Evolutionary conservation across 2,888 invertebrate species (phyloP).

Genomic region (Volucella zonaria): DNA sequence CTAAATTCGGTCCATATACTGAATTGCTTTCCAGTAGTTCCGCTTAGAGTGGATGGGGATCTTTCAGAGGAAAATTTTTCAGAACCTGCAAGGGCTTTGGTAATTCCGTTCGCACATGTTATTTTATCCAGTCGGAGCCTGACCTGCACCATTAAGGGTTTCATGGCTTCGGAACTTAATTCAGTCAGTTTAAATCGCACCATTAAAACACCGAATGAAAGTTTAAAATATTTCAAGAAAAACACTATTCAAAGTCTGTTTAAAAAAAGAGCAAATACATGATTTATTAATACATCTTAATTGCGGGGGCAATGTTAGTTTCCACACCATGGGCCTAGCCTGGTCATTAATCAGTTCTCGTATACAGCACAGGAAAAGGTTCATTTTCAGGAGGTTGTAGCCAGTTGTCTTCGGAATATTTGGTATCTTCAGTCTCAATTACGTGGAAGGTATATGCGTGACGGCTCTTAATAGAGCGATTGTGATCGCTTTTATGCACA

Average conservation of each 20-base stretch:
- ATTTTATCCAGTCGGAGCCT: too few species aligned
- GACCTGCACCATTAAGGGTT: too few species aligned
- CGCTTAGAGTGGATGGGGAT: too few species aligned
- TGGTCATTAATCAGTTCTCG: conserved; percentile 41
- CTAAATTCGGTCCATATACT: too few species aligned
- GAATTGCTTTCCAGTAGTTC: too few species aligned
- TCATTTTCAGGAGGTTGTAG: conserved; percentile 88
- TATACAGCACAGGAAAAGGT: conserved; percentile 88
- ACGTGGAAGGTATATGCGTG: conserved; percentile 98
- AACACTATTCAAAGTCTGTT: not conserved
- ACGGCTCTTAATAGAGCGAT: conserved; percentile 91
- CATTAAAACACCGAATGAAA: not conserved
- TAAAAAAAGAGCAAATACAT: conserved; percentile 43
- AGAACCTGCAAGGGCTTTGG: too few species aligned
- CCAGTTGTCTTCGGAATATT: conserved; percentile 93
- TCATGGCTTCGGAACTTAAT: too few species aligned
- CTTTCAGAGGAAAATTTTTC: too few species aligned
- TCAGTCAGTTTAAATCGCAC: too few species aligned
- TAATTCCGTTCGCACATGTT: too few species aligned
- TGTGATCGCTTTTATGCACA: conserved; percentile 95
- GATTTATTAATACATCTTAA: conserved; percentile 62
- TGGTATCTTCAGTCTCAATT: conserved; percentile 89
- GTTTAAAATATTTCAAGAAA: not conserved
- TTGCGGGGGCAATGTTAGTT: conserved; percentile 64
- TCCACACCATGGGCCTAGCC: not conserved